Evolutionary conservation across 2,797 vertebrate species (phyloP), one percentile per base, ranked within the genome.

Genomic region (Erethizon dorsatum): DNA sequence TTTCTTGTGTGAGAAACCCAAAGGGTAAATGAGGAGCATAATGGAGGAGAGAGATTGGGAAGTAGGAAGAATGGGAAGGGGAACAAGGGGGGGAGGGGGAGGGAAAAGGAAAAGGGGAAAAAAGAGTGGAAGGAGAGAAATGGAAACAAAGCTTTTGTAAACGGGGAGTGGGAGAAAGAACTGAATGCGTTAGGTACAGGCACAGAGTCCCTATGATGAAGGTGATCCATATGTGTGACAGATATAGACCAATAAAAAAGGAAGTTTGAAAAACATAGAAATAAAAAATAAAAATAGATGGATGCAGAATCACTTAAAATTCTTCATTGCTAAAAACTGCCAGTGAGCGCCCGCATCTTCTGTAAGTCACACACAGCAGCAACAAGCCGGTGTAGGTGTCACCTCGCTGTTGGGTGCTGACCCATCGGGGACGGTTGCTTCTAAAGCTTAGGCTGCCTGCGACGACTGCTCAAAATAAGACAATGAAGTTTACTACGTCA

Each of bases 281-380:
- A n/a, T n/a, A n/a, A 18, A 37, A 18, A 20, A 17, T 28, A n/a
- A 69, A 20, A 37, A 9, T 8, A 71, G 37, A 73, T 1, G 20
- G 37, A 24, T 2, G 20, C 41, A 12, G 15, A 10, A 0, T 13
- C 41, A 4, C 41, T 14, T 1, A 18, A 41, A 5, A 59, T 26
- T 15, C 22, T 15, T 59, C 24, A 56, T 7, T 77, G 52, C 50
- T 54, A 3, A 54, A 47, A 26, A 24, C 37, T 17, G 37, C 26
- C 15, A 18, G 26, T 28, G 80, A 61, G 13, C 20, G 1, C 56
- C 54, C 41, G 79, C n/a, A 6, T 45, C 33, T 52, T 37, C 56
- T 52, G 41, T 47, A 54, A 91, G 80, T 59, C n/a, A n/a, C n/a
- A n/a, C 47, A 13, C 33, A 37, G 50, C 57, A n/a, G 13, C 54